Conservation (phyloP, 1,140 invertebrate species). For the Meloidogyne chitwoodi region DNA sequence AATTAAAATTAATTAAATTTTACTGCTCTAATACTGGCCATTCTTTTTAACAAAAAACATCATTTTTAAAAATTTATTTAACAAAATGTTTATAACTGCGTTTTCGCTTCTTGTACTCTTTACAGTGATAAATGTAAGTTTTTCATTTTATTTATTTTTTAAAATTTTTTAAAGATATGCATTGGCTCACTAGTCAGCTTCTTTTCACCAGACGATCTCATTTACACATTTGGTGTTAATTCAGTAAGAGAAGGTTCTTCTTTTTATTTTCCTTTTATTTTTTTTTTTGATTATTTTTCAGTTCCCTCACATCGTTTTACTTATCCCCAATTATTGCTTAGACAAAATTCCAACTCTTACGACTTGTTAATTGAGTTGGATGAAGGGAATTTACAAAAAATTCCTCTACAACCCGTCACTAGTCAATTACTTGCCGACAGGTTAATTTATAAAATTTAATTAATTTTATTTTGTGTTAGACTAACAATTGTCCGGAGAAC, state of each 20-base stretch:
- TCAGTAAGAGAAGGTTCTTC: constrained; percentile 10
- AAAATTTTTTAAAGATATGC: not conserved
- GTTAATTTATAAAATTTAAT: not conserved
- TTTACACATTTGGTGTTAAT: constrained; percentile 21
- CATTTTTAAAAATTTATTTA: not conserved
- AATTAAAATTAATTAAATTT: not conserved
- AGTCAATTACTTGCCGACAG: constrained; percentile 41
- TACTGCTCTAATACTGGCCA: not conserved
- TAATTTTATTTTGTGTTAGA: not conserved
- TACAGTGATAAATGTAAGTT: too few relatives aligned
- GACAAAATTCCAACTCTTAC: constrained; percentile 14
- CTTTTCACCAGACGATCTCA: constrained; percentile 56
- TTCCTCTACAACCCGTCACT: constrained; percentile 42
- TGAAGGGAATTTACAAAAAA: constrained; percentile 23
- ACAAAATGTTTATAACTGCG: too few relatives aligned
- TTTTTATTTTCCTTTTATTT: not conserved
- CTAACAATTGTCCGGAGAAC: constrained; percentile 49
- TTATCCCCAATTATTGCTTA: constrained; percentile 33
- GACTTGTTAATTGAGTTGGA: constrained; percentile 27
- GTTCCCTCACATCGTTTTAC: constrained; percentile 51
- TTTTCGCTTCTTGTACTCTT: too few relatives aligned
- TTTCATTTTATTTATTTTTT: too few relatives aligned
- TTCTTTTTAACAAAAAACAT: not conserved
- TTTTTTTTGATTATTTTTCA: not conserved
- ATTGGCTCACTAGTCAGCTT: constrained; percentile 42